Evolutionary conservation across 2,888 invertebrate species (phyloP).

Genomic region (Diaprepes abbreviatus): DNA sequence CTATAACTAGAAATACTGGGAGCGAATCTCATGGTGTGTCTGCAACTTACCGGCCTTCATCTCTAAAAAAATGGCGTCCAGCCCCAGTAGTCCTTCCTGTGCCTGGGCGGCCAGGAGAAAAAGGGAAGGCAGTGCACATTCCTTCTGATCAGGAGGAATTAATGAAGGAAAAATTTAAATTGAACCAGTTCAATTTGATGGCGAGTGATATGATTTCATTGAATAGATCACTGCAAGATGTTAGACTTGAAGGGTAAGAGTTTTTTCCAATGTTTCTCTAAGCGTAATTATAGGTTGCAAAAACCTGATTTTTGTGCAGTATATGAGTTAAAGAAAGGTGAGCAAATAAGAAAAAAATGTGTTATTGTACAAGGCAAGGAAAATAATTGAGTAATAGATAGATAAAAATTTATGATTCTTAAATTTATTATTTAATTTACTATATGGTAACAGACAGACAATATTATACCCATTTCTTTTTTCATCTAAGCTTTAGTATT

Average conservation of each 20-base stretch:
- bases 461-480: no score
- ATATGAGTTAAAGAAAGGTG: no score
- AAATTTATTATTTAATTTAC: no score
- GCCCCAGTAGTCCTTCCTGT: slow-evolving; percentile 79
- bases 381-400: no score
- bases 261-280: no score
- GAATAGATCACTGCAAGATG: slow-evolving; percentile 95
- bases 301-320: no score
- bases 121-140: slow-evolving; percentile 93
- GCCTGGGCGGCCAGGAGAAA: slow-evolving; percentile 87
- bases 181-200: slow-evolving; percentile 98
- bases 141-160: slow-evolving; percentile 87
- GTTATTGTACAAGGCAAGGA: no score
- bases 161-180: slow-evolving; percentile 95
- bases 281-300: no score
- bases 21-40: slow-evolving; percentile 52
- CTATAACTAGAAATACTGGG: slow-evolving; percentile 19
- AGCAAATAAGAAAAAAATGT: no score
- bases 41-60: slow-evolving; percentile 65
- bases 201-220: slow-evolving; percentile 98
- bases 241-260: slow-evolving; percentile 87
- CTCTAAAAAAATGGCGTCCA: slow-evolving; percentile 79
- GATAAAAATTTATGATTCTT: no score
- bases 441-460: no score
- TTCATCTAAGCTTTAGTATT: no score